Conservation (phyloP, 37 sponge, comb jelly and placozoan genomes). For the Hormiphora californensis region DNA sequence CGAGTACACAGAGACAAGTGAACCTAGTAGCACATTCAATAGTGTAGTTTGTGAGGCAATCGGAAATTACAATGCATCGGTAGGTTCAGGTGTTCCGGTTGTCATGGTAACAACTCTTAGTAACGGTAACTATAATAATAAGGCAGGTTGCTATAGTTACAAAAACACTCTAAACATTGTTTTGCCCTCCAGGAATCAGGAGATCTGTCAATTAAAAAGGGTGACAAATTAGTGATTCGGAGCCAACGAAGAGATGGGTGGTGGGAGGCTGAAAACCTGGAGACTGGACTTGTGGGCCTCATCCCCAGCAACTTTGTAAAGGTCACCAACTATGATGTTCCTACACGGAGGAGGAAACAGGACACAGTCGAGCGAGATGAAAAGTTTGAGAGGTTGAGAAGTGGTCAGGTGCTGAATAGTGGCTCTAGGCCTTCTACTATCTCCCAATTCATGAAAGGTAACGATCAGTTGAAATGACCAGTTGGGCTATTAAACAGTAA, state of each 20-base stretch:
- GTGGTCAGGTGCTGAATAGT: not conserved
- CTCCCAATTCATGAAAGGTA: not conserved
- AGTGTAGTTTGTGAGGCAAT: constrained; percentile 34
- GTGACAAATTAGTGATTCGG: not conserved
- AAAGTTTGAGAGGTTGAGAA: constrained; percentile 14
- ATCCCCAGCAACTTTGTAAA: constrained; percentile 36
- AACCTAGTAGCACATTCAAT: not conserved
- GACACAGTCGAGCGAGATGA: not conserved
- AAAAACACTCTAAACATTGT: too few relatives aligned
- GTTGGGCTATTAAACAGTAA: too few relatives aligned
- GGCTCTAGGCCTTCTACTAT: constrained; percentile 31
- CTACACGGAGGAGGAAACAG: not conserved
- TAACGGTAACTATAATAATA: not conserved
- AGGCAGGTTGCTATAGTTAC: too few relatives aligned
- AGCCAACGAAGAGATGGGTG: constrained; percentile 41
- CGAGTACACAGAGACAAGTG: not conserved
- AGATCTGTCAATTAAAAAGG: constrained; percentile 14
- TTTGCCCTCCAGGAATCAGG: constrained; percentile 1
- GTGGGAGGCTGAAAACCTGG: constrained; percentile 51
- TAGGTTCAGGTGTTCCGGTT: too few relatives aligned
- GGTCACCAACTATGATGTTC: not conserved
- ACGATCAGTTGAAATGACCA: too few relatives aligned
- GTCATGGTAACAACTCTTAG: not conserved
- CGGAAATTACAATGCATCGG: constrained; percentile 37
- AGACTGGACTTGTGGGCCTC: not conserved